Base-by-base conservation (phyloP, 2,797 vertebrate genomes). In the Xiphorhynchus erythropygius region DNA sequence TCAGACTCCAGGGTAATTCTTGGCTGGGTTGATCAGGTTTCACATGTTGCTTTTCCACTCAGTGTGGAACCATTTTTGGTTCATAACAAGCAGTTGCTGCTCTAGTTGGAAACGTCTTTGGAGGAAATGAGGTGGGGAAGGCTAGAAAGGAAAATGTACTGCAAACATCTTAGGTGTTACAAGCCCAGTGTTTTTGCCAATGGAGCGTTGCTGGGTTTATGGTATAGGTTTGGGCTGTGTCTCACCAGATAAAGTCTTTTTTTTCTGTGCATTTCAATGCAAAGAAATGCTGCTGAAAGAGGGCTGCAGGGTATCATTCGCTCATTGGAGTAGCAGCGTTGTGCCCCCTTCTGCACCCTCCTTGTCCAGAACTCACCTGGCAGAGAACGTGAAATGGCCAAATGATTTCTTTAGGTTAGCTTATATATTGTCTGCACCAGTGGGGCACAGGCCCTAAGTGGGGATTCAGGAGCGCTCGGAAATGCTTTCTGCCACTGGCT, bases 21-120 rank as follows among this genome's bases (percentile, higher is more conserved):
- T 93, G 55, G 25, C 41, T 67, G 27, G 18, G 21, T 50, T 83
- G 30, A n/a, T 86, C 27, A 67, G 12, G 6, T 91, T 84, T 84
- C 60, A 39, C 0, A 0, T 88, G 47, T 94, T 90, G n/a, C n/a
- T 75, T 52, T 90, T 73, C 67, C 69, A 74, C 74, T 91, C 37
- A 17, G 14, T 30, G 22, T 49, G 18, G 0, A 0, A 14, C 2
- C 13, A 0, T 74, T 60, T 85, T 69, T 84, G 41, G 70, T 83
- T 92, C 42, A 10, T 68, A 80, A 46, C 60, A 87, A 81, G 41
- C 57, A 69, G n/a, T 56, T 63, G 28, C 90, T 92, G 30, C 46
- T 88, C 39, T 84, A 44, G 30, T 5, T 73, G 77, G 62, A 44
- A 77, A 56, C 35, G 9, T 44, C 75, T 90, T 80, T 37, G 49